phyloP scores from a whole-genome alignment of 2,113 vertebrate genomes.

The Uria lomvia region DNA sequence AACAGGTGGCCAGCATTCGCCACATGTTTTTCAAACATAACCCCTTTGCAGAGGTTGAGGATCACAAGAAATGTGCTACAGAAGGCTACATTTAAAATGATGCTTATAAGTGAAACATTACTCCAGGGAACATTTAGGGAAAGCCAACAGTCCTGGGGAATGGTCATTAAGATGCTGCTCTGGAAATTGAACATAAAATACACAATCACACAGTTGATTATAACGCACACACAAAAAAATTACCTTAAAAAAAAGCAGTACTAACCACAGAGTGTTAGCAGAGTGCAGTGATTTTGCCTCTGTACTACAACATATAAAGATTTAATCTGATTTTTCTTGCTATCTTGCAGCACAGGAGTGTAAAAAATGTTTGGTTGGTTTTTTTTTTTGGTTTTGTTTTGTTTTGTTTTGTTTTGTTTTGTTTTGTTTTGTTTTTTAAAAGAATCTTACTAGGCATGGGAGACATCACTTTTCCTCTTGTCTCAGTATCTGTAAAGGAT shows the following conservation, averaged over 20 bases:
- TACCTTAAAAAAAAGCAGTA: background rate
- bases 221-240: background rate
- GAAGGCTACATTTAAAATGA: constrained; percentile 33
- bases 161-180: constrained; percentile 10
- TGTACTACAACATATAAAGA: background rate
- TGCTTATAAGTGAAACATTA: constrained; percentile 28
- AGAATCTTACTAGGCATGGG: background rate
- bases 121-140: constrained; percentile 35
- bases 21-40: constrained; percentile 49
- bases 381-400: background rate
- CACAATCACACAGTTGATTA: background rate
- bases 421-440: background rate
- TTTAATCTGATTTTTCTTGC: background rate
- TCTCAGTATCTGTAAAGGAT: background rate
- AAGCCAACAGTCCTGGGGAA: background rate
- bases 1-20: constrained; percentile 33
- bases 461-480: background rate
- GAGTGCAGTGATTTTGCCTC: background rate
- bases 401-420: background rate
- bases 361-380: background rate
- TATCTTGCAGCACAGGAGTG: background rate
- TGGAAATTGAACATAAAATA: constrained; percentile 33
- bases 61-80: constrained; percentile 17
- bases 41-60: constrained; percentile 13
- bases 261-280: background rate